phyloP scores from a whole-genome alignment of 2,797 vertebrate species.

The Setipinna tenuifilis region DNA sequence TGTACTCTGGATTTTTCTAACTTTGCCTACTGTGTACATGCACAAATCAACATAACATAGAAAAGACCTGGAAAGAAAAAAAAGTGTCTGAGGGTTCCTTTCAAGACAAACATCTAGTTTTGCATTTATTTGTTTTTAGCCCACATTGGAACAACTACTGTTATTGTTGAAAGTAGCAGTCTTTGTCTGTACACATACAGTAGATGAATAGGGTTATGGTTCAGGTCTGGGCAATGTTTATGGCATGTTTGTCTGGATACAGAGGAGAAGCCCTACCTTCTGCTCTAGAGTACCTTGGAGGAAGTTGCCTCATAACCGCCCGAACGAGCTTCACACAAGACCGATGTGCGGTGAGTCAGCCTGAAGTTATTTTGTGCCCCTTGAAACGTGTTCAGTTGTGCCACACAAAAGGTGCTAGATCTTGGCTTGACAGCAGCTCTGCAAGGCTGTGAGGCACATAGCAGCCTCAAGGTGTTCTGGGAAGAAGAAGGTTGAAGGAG shows the following conservation, averaged over 20 bases:
- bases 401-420: slow-evolving; percentile 59
- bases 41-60: too few species aligned
- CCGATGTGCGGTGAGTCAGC: background rate
- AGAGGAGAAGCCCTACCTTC: background rate
- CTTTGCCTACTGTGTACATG: too few species aligned
- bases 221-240: background rate
- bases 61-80: too few species aligned
- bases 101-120: background rate
- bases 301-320: background rate
- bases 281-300: background rate
- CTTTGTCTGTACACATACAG: background rate
- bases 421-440: slow-evolving; percentile 65
- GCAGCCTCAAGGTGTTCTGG: slow-evolving; percentile 66
- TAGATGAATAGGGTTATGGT: background rate
- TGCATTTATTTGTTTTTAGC: background rate
- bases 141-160: background rate
- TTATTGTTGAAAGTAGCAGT: background rate
- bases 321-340: background rate
- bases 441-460: slow-evolving; percentile 66
- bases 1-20: too few species aligned
- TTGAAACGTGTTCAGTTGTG: slow-evolving; percentile 6
- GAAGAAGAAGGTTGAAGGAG: slow-evolving; percentile 49
- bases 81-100: too few species aligned
- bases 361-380: slow-evolving; percentile 16
- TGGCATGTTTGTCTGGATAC: background rate